Base-by-base conservation (phyloP, 2,888 invertebrate species). In the Eugnorisma glareosa region DNA sequence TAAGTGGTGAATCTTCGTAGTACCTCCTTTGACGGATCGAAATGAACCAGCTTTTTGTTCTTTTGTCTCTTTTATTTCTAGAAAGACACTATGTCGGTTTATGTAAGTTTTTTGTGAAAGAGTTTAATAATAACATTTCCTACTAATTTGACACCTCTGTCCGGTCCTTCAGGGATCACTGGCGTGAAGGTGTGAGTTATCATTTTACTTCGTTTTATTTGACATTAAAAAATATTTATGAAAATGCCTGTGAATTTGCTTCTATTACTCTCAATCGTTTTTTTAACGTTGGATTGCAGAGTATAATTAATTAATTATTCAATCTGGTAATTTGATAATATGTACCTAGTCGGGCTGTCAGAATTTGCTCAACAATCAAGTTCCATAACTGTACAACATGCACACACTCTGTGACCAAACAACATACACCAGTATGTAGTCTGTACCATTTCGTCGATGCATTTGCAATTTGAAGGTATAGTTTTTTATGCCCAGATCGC, bases 31-130 rank as follows among this genome's bases (percentile, higher is more conserved):
- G 48, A 64, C n/a, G 40, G 24, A 37, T 70, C 15, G 48, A n/a
- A 75, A 70, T 54, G 45, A 70, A 61, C 35, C 59, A 18, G 75
- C 51, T 68, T 77, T 70, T 31, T 31, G n/a, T 67, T 61, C 7
- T 45, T 28, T 35, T 2, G 13, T 37, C 2, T 28, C 28, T 66
- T 71, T 64, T 5, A 31, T 54, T 48, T 37, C 28, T 73, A 1
- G 31, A 10, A 11, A 35, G 35, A 69, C 15, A 6, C 5, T 18
- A 61, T 8, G 21, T 8, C 2, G 2, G 2, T 8, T 21, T 24
- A 2, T 21, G 48, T 8, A 48, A 48, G 48, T 48, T 48, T 48
- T 21, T 48, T 48, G 21, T 21, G 21, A 48, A 18, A 45, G 43
- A 15, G 18, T 48, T 48, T 48, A 10, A 24, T 48, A 8, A 48